Percentiles rank a stretch among this genome's conserved stretches.
Conservation (phyloP, 2,113 vertebrate species). For the Anoura caudifer region DNA sequence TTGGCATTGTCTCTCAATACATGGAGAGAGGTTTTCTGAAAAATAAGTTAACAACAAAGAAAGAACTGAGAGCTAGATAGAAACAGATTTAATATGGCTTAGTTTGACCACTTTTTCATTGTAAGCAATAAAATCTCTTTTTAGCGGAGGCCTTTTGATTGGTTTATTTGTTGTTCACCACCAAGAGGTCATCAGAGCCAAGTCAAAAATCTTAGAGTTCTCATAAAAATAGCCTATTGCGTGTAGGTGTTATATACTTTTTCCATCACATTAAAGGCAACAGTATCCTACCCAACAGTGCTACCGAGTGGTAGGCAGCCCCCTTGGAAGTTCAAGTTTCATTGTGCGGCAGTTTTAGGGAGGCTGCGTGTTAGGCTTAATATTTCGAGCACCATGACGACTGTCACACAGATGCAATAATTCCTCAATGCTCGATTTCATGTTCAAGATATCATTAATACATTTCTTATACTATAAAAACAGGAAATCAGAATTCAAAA, state of each 20-base stretch:
- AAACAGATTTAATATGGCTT: background rate
- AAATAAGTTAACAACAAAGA: background rate
- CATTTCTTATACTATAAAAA: slow-evolving; percentile 68
- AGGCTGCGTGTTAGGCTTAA: slow-evolving; percentile 75
- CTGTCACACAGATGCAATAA: slow-evolving; percentile 82
- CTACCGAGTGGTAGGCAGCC: too few species aligned
- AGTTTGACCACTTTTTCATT: background rate
- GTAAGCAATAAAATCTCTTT: background rate
- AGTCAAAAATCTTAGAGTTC: slow-evolving; percentile 16
- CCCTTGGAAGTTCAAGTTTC: slow-evolving; percentile 79
- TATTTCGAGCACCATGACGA: slow-evolving; percentile 84
- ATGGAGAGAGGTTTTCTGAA: background rate
- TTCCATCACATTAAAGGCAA: background rate
- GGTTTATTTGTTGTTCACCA: background rate
- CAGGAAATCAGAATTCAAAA: slow-evolving; percentile 67
- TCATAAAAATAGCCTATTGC: background rate
- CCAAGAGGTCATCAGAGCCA: background rate
- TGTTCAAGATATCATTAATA: slow-evolving; percentile 75
- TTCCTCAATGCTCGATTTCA: slow-evolving; percentile 80
- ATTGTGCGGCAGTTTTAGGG: slow-evolving; percentile 78
- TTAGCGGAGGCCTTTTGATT: background rate
- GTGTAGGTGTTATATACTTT: background rate
- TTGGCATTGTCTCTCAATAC: background rate
- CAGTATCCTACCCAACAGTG: background rate
- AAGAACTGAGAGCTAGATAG: background rate